A percentile compares a stretch with the other conserved stretches of the same genome.
Evolutionary conservation across 1,140 invertebrate species (phyloP).

Genomic region (Teleogryllus occipitalis): DNA sequence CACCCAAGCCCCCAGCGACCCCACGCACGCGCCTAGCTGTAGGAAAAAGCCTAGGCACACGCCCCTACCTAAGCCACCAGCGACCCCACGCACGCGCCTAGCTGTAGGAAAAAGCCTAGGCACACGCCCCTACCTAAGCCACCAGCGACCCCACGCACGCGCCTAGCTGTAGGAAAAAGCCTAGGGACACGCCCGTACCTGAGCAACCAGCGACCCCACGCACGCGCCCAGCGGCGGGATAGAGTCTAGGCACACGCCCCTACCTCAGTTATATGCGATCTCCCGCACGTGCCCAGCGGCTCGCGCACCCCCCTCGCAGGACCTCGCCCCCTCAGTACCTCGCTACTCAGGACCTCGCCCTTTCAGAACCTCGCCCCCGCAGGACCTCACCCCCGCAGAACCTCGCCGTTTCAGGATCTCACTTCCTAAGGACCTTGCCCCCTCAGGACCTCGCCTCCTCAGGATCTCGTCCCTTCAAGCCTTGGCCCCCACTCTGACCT

Average conservation of each 20-base stretch:
- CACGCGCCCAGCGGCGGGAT: slow-evolving; percentile 45
- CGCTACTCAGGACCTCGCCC: too few relatives aligned
- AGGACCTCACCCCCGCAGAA: too few relatives aligned
- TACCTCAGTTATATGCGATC: slow-evolving; percentile 40
- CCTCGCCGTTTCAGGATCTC: too few relatives aligned
- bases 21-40: slow-evolving; percentile 37
- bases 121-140: slow-evolving; percentile 40
- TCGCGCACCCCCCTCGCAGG: not conserved
- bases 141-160: slow-evolving; percentile 42
- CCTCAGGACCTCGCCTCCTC: too few relatives aligned
- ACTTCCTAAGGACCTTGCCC: too few relatives aligned
- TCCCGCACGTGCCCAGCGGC: slow-evolving; percentile 33
- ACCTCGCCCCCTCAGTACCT: not conserved
- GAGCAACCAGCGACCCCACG: slow-evolving; percentile 39
- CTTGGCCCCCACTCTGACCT: too few relatives aligned
- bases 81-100: slow-evolving; percentile 45
- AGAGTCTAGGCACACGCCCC: slow-evolving; percentile 40
- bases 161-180: slow-evolving; percentile 30
- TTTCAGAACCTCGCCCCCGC: too few relatives aligned
- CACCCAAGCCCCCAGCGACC: slow-evolving; percentile 43
- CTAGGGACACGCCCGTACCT: slow-evolving; percentile 40
- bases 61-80: slow-evolving; percentile 38
- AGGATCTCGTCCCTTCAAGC: too few relatives aligned
- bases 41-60: slow-evolving; percentile 36
- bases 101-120: slow-evolving; percentile 43